Conservation (phyloP, 2,888 invertebrate genomes). For the Andrena flavipes region DNA sequence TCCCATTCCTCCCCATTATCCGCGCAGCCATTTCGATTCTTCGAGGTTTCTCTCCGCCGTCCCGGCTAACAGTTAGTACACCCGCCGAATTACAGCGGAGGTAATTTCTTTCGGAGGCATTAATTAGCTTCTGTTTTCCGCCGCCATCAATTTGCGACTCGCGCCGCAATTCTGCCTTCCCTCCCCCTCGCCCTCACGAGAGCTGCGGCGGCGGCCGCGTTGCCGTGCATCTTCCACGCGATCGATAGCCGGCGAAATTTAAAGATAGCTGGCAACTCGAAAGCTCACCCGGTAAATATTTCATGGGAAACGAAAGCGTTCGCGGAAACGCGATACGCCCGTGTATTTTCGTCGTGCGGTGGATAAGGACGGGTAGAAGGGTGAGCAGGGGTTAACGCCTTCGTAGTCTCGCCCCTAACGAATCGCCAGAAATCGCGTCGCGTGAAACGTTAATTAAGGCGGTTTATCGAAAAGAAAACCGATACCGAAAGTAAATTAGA, state of each 20-base stretch:
- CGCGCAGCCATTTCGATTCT: conserved; percentile 66
- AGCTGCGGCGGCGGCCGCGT: not conserved
- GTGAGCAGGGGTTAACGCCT: conserved; percentile 3
- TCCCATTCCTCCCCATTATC: conserved; percentile 70
- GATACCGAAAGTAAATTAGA: conserved; percentile 36
- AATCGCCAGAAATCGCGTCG: not conserved
- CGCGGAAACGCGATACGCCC: not conserved
- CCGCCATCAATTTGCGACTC: conserved; percentile 74
- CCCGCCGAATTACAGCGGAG: conserved; percentile 65
- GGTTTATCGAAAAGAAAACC: not conserved
- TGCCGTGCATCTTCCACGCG: not conserved
- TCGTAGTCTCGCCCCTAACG: conserved; percentile 2
- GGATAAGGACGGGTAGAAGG: not conserved
- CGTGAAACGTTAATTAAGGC: conserved; percentile 32
- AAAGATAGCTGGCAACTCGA: conserved; percentile 2
- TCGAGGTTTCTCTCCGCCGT: conserved; percentile 41
- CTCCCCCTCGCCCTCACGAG: conserved; percentile 14
- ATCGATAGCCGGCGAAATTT: conserved; percentile 37
- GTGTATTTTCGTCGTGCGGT: not conserved
- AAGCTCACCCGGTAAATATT: not conserved
- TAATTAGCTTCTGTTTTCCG: conserved; percentile 79
- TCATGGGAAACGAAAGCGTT: conserved; percentile 15
- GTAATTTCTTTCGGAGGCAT: conserved; percentile 76
- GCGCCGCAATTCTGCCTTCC: conserved; percentile 57
- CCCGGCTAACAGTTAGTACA: conserved; percentile 59